Base-by-base conservation (phyloP, 2,888 invertebrate genomes). In the Eubasilissa splendida region DNA sequence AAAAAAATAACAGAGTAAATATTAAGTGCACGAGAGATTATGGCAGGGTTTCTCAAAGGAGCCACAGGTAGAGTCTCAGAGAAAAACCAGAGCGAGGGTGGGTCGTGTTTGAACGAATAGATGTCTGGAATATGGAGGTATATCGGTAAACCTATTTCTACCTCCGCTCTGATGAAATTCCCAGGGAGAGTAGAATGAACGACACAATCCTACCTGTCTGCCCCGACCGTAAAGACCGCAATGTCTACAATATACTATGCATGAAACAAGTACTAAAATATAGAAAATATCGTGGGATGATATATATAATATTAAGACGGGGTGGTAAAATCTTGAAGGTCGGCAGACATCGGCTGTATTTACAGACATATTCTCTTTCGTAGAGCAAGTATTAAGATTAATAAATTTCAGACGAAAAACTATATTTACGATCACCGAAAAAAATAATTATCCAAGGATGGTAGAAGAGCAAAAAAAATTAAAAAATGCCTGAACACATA, bases 81-180 rank as follows among this genome's bases (percentile, higher is more conserved):
- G 14, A 66, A 14, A 66, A 76, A 66, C 50, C 33, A 31, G 52
- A 65, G 65, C 14, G 33, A 12, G 63, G 52, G 50, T 50, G 63
- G 53, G 76, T 63, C 22, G 52, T 77, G 33, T 77, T 66, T 63
- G 63, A 63, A 33, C 63, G 63, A 33, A 33, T 33, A 22, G 63
- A 59, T 63, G 58, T 50, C 42, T 50, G 22, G 50, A 63, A 52
- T 63, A 42, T 33, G 56, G 22, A 63, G 63, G 63, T 63, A 22
- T 11, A 63, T 63, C 12, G 63, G 33, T 33, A 70, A 77, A 70
- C 77, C 77, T 53, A 77, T 77, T 76, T 63, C 66, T 66, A 10
- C 12, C 71, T 53, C 42, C 50, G 68, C 58, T 56, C 42, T 68
- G 70, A 68, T 77, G 58, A 70, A 68, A 70, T 58, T 77, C 70